A percentile compares a stretch with the other conserved stretches of the same genome.
Conservation (phyloP, 2,888 invertebrate species). For the Eutolmus rufibarbis region DNA sequence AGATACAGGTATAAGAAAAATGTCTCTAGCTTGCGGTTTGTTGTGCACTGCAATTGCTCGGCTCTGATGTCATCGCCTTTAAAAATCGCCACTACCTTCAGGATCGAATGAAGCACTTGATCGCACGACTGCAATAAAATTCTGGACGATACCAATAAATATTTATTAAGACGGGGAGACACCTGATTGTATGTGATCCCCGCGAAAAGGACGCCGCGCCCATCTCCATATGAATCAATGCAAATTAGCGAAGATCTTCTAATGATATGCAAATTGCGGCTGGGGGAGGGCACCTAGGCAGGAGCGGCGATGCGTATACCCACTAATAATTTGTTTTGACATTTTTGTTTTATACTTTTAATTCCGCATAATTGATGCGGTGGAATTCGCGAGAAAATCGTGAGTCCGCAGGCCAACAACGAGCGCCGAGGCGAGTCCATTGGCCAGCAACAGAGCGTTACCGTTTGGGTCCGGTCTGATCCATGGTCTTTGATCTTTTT, state of each 20-base stretch:
- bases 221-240: not conserved
- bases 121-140: not conserved
- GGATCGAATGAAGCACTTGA: not conserved
- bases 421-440: not conserved
- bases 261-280: not conserved
- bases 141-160: not conserved
- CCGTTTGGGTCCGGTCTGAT: not conserved
- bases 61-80: not conserved
- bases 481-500: slow-evolving; percentile 6
- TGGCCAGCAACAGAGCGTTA: not conserved
- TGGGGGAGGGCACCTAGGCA: not conserved
- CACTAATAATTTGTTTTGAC: not conserved
- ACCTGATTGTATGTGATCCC: not conserved
- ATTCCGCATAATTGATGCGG: not conserved
- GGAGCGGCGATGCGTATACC: not conserved
- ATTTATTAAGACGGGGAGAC: not conserved
- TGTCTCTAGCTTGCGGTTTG: not conserved
- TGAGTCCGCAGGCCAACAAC: not conserved
- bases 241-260: not conserved
- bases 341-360: not conserved
- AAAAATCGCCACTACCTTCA: not conserved
- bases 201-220: not conserved
- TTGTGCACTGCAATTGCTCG: not conserved
- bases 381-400: not conserved
- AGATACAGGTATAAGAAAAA: not conserved